Percentiles rank a stretch among this genome's conserved stretches.
Evolutionary conservation across 2,888 invertebrate species (phyloP).

Genomic region (Ganaspis brasiliensis): DNA sequence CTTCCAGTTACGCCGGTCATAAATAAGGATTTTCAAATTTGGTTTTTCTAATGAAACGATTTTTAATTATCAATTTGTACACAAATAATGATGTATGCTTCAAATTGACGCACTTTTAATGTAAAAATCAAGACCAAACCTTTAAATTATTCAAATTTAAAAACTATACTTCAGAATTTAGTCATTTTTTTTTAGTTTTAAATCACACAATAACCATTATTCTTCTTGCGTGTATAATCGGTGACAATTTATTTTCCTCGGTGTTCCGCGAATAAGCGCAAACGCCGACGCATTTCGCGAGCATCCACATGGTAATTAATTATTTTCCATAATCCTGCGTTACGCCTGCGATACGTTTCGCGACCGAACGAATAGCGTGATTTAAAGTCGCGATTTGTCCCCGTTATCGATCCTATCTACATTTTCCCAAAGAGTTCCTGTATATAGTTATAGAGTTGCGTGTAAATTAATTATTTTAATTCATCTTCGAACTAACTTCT

Average conservation of each 20-base stretch:
- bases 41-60: too few relatives aligned
- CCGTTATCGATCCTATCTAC: conserved; percentile 54
- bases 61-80: too few relatives aligned
- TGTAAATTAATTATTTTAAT: too few relatives aligned
- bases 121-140: too few relatives aligned
- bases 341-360: conserved; percentile 10
- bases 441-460: not conserved
- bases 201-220: conserved; percentile 36
- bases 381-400: conserved; percentile 60
- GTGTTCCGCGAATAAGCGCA: conserved; percentile 26
- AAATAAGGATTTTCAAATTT: too few relatives aligned
- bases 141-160: too few relatives aligned
- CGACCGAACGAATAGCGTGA: conserved; percentile 57
- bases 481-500: too few relatives aligned
- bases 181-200: conserved; percentile 6
- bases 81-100: too few relatives aligned
- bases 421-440: not conserved
- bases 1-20: too few relatives aligned
- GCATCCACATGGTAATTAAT: conserved; percentile 58
- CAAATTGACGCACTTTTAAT: too few relatives aligned
- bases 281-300: conserved; percentile 31
- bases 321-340: conserved; percentile 55
- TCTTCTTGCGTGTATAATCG: conserved; percentile 34
- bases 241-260: conserved; percentile 23
- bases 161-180: not conserved